Conservation (phyloP, 2,113 vertebrate genomes). For the Nyctereutes procyonoides region DNA sequence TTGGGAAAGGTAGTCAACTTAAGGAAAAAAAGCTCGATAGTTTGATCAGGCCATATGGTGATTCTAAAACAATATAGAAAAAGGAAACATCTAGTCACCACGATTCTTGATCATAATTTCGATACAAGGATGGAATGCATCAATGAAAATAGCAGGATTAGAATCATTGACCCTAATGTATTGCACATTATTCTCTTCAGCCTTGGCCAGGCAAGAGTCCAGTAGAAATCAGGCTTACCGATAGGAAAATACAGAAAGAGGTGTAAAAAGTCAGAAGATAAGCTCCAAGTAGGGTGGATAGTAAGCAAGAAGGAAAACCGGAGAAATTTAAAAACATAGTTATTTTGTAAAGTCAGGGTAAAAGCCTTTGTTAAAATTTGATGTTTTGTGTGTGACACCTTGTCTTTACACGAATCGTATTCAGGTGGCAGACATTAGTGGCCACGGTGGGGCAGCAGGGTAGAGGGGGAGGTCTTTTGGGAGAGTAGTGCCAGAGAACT, state of each 20-base stretch:
- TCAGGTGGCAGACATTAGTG: accelerated
- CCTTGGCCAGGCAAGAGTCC: background rate
- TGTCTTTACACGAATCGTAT: background rate
- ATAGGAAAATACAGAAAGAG: background rate
- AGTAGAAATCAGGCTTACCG: background rate
- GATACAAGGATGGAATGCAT: background rate
- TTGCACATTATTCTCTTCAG: background rate
- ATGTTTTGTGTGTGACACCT: background rate
- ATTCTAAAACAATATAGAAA: conserved; percentile 69
- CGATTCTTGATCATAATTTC: background rate
- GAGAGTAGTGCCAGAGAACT: background rate
- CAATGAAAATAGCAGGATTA: background rate
- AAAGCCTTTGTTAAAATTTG: background rate
- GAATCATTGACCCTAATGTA: accelerated
- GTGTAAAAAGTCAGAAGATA: background rate
- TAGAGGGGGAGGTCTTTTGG: background rate
- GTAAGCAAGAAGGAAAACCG: background rate
- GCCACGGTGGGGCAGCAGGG: accelerated
- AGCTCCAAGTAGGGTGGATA: background rate
- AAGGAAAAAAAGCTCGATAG: conserved; percentile 78
- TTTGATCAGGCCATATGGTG: conserved; percentile 65
- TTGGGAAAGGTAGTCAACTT: conserved; percentile 83
- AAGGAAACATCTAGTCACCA: conserved; percentile 57
- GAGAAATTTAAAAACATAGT: background rate
- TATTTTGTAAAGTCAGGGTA: background rate